phyloP scores from a whole-genome alignment of 2,888 invertebrate genomes.

The Meiosimyza platycephala region DNA sequence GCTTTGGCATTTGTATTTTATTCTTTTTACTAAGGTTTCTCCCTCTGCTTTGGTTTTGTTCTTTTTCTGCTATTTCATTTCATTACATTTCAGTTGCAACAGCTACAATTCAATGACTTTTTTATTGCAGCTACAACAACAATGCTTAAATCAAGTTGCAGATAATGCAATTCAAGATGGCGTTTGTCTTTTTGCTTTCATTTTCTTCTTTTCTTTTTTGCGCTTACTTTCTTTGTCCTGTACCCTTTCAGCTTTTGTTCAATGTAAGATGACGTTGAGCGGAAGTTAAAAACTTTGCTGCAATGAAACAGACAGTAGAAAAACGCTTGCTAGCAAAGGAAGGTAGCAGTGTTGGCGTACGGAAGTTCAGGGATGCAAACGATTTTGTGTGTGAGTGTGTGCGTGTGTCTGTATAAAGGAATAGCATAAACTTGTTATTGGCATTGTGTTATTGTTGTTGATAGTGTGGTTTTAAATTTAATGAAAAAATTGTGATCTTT shows the following conservation, averaged over 20 bases:
- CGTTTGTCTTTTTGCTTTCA: conserved; percentile 4
- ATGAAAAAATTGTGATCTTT: too few relatives aligned
- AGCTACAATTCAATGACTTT: conserved; percentile 13
- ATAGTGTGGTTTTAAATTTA: too few relatives aligned
- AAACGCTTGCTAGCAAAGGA: too few relatives aligned
- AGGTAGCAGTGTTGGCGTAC: neutral
- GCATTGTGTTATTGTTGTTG: too few relatives aligned
- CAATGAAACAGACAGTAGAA: too few relatives aligned
- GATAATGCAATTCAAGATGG: conserved; percentile 26
- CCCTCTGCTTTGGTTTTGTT: neutral
- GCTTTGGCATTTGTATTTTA: too few relatives aligned
- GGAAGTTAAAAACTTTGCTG: neutral
- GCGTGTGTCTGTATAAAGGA: neutral
- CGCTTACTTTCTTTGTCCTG: neutral
- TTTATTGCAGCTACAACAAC: conserved; percentile 12
- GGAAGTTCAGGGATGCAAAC: neutral
- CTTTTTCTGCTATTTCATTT: neutral
- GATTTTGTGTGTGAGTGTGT: neutral
- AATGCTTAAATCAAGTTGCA: conserved; percentile 24
- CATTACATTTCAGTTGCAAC: neutral
- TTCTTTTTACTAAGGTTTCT: neutral
- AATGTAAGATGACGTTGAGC: neutral
- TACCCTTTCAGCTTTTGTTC: neutral
- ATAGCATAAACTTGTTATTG: neutral
- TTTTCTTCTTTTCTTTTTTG: neutral